Percentiles rank a stretch among this genome's conserved stretches.
These are phyloP conservation scores for Xyrauchen texanus DNA, from an alignment of 2,113 vertebrate genomes.

Conservation along the genomic window DNA sequence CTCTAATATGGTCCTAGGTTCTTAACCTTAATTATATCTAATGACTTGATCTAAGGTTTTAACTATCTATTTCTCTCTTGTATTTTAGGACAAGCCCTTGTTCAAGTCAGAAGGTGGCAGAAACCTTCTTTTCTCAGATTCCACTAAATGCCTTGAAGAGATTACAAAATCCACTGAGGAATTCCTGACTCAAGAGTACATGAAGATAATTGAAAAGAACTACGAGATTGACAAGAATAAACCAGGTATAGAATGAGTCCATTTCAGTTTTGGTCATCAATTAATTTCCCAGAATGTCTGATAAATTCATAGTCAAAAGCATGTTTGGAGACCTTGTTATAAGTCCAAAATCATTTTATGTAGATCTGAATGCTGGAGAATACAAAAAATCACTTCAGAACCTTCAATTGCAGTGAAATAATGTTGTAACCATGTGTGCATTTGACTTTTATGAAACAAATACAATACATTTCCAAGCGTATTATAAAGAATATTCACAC, in stretches of 20 bases:
- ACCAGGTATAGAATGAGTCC: conserved; percentile 67
- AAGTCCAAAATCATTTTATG: not conserved
- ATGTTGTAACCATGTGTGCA: too few relatives aligned
- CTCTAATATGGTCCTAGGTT: too few relatives aligned
- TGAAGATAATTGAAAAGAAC: conserved; percentile 58
- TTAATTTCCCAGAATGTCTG: not conserved
- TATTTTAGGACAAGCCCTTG: conserved; percentile 55
- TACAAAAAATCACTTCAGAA: too few relatives aligned
- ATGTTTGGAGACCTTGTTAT: not conserved
- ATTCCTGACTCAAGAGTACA: conserved; percentile 67
- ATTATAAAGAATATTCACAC: not conserved
- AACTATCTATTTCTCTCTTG: not conserved
- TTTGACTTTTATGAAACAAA: not conserved
- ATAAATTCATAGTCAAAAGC: not conserved
- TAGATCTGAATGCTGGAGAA: not conserved
- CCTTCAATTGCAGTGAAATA: not conserved
- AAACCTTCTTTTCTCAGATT: conserved; percentile 79
- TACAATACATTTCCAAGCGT: not conserved
- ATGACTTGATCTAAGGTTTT: not conserved
- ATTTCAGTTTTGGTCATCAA: not conserved
- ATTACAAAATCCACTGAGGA: conserved; percentile 33
- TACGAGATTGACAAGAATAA: conserved; percentile 49
- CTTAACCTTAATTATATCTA: not conserved
- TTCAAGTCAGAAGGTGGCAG: conserved; percentile 64
- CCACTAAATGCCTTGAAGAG: conserved; percentile 75